Evolutionary conservation across 2,113 vertebrate species (phyloP).

Genomic region (Heterotis niloticus): DNA sequence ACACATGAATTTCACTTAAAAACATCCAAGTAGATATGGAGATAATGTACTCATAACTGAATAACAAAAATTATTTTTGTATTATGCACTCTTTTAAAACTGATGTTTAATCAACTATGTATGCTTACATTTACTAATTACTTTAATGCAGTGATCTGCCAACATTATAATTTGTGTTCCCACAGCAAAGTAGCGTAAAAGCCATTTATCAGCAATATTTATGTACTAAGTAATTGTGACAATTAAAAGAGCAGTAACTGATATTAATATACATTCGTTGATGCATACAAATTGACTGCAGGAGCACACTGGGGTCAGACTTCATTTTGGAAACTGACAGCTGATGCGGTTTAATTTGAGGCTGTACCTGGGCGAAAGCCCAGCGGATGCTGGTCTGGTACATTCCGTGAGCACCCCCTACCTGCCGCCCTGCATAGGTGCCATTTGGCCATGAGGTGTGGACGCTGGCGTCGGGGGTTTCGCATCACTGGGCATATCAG

Average conservation of each 20-base stretch:
- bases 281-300: not conserved
- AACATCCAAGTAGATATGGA: too few species aligned
- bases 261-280: conserved; percentile 22
- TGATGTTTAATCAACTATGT: conserved; percentile 23
- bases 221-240: conserved; percentile 13
- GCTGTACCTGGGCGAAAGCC: not conserved
- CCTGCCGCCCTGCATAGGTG: conserved; percentile 80
- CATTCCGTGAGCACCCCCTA: conserved; percentile 43
- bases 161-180: conserved; percentile 24
- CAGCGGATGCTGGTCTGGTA: not conserved
- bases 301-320: conserved; percentile 4
- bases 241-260: conserved; percentile 15
- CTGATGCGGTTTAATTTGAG: not conserved
- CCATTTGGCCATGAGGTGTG: conserved; percentile 86
- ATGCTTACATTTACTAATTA: conserved; percentile 17
- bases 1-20: not conserved
- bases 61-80: conserved; percentile 8
- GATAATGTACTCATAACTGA: not conserved
- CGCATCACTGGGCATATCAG: conserved; percentile 81
- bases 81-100: conserved; percentile 7
- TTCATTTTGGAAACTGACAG: not conserved
- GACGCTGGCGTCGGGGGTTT: conserved; percentile 89
- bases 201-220: conserved; percentile 25
- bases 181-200: conserved; percentile 2
- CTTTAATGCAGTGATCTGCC: conserved; percentile 14